Evolutionary conservation across 2,797 vertebrate species (phyloP).

Genomic region (Heteromormyrus szaboi): DNA sequence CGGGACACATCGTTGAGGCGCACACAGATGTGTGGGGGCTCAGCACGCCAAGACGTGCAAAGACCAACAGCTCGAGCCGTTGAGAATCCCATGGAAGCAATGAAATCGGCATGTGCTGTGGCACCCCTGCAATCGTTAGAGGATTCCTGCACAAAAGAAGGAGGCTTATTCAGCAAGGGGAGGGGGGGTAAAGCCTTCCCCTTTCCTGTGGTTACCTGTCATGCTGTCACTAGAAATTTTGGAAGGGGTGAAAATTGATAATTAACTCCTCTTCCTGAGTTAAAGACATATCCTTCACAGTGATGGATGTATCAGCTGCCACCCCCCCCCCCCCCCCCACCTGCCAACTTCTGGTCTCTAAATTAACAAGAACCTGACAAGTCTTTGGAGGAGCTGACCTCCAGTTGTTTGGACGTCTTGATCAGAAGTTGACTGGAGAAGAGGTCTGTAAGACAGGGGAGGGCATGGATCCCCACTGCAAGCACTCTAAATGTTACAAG

Average conservation of each 20-base stretch:
- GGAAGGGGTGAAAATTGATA: slow-evolving; percentile 12
- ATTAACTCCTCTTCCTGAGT: slow-evolving; percentile 5
- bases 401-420: neutral
- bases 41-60: neutral
- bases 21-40: neutral
- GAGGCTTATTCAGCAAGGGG: neutral
- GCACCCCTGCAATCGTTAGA: neutral
- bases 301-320: neutral
- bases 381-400: neutral
- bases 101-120: neutral
- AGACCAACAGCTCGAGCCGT: neutral
- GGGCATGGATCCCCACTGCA: neutral
- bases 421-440: neutral
- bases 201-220: neutral
- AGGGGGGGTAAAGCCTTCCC: neutral
- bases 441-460: neutral
- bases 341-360: neutral
- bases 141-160: neutral
- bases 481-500: neutral
- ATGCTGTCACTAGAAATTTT: neutral
- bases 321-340: neutral
- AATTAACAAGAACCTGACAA: neutral
- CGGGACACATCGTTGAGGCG: neutral
- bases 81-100: neutral
- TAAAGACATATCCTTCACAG: neutral